These are phyloP conservation scores for Drosophila pullipes DNA, from an alignment of 2,888 invertebrate species.

Conservation along the genomic window DNA sequence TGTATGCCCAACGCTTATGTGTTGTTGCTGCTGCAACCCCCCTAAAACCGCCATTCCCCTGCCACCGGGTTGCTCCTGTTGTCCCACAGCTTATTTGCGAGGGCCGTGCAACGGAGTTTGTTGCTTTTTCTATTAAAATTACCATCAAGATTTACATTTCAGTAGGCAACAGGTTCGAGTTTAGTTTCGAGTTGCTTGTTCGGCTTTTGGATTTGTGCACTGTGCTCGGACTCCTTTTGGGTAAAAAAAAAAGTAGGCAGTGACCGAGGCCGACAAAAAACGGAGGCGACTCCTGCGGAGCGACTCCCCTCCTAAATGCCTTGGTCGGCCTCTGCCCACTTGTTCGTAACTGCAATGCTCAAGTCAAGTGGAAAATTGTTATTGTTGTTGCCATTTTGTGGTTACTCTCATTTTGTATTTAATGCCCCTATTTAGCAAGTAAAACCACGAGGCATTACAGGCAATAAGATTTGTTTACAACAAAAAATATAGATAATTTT, in stretches of 20 bases:
- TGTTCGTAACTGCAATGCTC: slow-evolving; percentile 55
- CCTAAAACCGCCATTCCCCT: background rate
- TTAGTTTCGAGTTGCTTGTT: slow-evolving; percentile 27
- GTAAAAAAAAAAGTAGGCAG: slow-evolving; percentile 72
- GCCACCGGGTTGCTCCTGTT: slow-evolving; percentile 3
- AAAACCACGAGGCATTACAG: slow-evolving; percentile 56
- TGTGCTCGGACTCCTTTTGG: slow-evolving; percentile 65
- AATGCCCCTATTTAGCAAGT: slow-evolving; percentile 78
- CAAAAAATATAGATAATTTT: slow-evolving; percentile 29
- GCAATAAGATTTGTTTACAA: slow-evolving; percentile 38
- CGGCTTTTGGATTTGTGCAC: slow-evolving; percentile 19
- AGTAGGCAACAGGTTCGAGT: slow-evolving; percentile 78
- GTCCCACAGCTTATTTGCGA: slow-evolving; percentile 9
- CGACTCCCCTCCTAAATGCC: slow-evolving; percentile 58
- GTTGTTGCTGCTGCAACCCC: slow-evolving; percentile 17
- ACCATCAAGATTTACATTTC: slow-evolving; percentile 83
- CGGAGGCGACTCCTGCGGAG: slow-evolving; percentile 36
- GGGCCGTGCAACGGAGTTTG: slow-evolving; percentile 51
- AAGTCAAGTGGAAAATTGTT: slow-evolving; percentile 84
- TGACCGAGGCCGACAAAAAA: slow-evolving; percentile 17
- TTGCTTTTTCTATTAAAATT: slow-evolving; percentile 82
- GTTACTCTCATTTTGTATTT: slow-evolving; percentile 77
- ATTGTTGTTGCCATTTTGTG: slow-evolving; percentile 50
- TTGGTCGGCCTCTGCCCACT: slow-evolving; percentile 66
- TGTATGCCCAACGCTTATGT: slow-evolving; percentile 73